These are phyloP conservation scores for Siderastrea siderea DNA, from an alignment of 92 coral and sea anemone genomes.

Conservation along the genomic window DNA sequence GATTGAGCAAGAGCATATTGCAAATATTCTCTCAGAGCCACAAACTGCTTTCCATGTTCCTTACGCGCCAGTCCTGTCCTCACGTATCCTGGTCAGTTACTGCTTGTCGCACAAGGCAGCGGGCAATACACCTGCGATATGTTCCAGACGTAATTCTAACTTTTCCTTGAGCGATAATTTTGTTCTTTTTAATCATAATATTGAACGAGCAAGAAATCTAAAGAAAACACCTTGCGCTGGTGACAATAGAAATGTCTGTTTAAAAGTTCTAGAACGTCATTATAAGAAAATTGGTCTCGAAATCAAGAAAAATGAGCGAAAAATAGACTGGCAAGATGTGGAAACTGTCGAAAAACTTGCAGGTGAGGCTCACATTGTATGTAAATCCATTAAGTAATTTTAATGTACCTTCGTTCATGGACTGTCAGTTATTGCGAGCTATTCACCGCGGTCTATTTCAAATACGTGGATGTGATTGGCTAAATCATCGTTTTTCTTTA, in stretches of 20 bases:
- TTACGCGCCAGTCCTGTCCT: neutral
- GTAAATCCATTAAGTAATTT: neutral
- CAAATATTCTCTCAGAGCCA: constrained; percentile 4
- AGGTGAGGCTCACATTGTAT: neutral
- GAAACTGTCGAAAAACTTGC: constrained; percentile 40
- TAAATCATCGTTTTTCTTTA: no score
- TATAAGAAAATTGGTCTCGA: constrained; percentile 32
- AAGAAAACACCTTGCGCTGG: constrained; percentile 38
- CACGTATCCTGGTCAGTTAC: constrained; percentile 21
- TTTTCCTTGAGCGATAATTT: neutral
- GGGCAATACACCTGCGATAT: constrained; percentile 9
- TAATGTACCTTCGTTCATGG: no score
- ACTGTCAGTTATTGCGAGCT: no score
- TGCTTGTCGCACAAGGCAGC: constrained; percentile 33
- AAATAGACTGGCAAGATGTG: constrained; percentile 33
- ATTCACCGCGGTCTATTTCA: no score
- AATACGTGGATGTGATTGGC: no score
- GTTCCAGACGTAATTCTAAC: constrained; percentile 6
- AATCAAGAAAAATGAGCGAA: neutral
- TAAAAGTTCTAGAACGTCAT: constrained; percentile 19
- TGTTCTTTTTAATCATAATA: constrained; percentile 40
- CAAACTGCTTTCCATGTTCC: constrained; percentile 3
- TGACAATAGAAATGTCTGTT: constrained; percentile 11
- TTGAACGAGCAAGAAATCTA: constrained; percentile 1
- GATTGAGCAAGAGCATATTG: neutral